Conservation (phyloP, 2,888 invertebrate species). For the Sminthurides aquaticus region DNA sequence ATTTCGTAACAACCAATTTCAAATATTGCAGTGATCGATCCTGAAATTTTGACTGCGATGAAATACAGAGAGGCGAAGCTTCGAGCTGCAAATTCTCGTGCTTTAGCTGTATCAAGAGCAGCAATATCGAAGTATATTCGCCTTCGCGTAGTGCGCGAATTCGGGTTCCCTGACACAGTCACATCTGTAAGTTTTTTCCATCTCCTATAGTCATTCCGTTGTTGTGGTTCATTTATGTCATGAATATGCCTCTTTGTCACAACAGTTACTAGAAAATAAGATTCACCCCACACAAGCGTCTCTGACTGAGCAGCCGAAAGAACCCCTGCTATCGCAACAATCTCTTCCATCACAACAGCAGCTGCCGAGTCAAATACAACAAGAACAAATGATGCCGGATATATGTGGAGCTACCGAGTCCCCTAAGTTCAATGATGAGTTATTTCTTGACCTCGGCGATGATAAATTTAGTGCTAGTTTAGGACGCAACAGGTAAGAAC, state of each 20-base stretch:
- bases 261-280: constrained; percentile 16
- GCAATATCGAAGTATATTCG: constrained; percentile 72
- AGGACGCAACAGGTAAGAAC: constrained; percentile 19
- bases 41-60: constrained; percentile 68
- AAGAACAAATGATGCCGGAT: constrained; percentile 23
- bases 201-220: too few species aligned
- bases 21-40: constrained; percentile 71
- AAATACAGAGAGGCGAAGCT: constrained; percentile 77
- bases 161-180: constrained; percentile 83
- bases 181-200: constrained; percentile 55
- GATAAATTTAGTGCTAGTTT: constrained; percentile 22
- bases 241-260: too few species aligned
- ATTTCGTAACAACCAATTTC: too few species aligned
- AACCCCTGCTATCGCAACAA: constrained; percentile 9
- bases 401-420: constrained; percentile 22
- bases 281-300: constrained; percentile 17
- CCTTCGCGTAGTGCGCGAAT: constrained; percentile 83
- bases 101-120: constrained; percentile 67
- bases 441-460: constrained; percentile 21
- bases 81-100: constrained; percentile 70
- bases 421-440: constrained; percentile 18
- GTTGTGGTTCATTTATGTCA: too few species aligned
- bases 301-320: constrained; percentile 13
- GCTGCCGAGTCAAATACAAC: constrained; percentile 12
- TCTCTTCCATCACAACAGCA: not conserved